Percentiles rank a stretch among this genome's conserved stretches.
Conservation (phyloP, 2,797 vertebrate species). For the Ctenopoma multispine region DNA sequence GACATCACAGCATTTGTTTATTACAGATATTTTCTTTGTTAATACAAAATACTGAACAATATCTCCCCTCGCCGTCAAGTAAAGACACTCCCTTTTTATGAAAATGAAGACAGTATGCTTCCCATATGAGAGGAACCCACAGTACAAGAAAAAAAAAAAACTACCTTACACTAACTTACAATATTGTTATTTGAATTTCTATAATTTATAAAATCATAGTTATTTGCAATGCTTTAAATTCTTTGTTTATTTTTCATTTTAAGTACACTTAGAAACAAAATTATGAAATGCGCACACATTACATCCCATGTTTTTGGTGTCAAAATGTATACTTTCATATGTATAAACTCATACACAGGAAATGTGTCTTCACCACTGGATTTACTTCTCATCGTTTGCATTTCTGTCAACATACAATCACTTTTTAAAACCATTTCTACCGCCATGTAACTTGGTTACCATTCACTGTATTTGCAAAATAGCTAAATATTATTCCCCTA, state of each 20-base stretch:
- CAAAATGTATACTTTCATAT: constrained; percentile 76
- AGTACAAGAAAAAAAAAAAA: constrained; percentile 47
- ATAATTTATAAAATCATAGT: constrained; percentile 81
- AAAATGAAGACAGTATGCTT: constrained; percentile 64
- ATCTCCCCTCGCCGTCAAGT: constrained; percentile 40
- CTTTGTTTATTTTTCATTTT: constrained; percentile 80
- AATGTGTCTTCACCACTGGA: constrained; percentile 26
- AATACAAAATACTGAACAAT: constrained; percentile 80
- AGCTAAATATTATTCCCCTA: constrained; percentile 20
- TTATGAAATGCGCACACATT: constrained; percentile 58
- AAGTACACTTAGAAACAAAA: constrained; percentile 84
- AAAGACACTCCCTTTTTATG: constrained; percentile 76
- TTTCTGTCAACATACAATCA: constrained; percentile 33
- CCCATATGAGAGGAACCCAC: constrained; percentile 54
- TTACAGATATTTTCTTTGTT: constrained; percentile 65
- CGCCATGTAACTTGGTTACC: constrained; percentile 22
- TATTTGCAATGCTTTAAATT: constrained; percentile 72
- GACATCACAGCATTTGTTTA: constrained; percentile 77
- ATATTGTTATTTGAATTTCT: constrained; percentile 70
- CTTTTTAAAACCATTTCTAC: constrained; percentile 9
- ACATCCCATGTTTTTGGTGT: constrained; percentile 76
- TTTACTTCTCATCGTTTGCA: constrained; percentile 16
- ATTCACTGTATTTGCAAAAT: constrained; percentile 24
- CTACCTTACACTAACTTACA: constrained; percentile 63
- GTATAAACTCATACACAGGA: constrained; percentile 45